Conservation (phyloP, 2,113 vertebrate genomes). For the Daubentonia madagascariensis region DNA sequence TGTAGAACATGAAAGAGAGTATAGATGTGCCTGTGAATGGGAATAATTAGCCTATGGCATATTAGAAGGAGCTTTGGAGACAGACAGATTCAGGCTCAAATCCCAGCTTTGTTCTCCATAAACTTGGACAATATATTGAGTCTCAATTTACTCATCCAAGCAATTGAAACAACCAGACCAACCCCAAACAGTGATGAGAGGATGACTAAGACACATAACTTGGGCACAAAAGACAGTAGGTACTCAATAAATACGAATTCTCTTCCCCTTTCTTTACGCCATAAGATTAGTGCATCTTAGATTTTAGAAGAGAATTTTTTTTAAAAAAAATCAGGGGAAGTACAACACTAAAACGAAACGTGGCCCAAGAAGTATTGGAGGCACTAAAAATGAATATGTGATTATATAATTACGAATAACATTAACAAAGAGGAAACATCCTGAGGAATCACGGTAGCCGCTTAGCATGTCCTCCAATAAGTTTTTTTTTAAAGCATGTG, state of each 20-base stretch:
- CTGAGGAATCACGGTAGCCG: neutral
- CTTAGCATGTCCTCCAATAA: neutral
- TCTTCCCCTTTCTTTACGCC: neutral
- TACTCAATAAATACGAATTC: neutral
- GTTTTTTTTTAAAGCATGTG: neutral
- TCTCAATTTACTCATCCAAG: neutral
- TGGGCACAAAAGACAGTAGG: neutral
- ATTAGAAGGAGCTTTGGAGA: neutral
- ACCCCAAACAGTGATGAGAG: neutral
- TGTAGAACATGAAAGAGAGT: neutral
- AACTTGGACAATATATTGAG: neutral
- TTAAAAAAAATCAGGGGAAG: neutral
- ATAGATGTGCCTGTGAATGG: neutral
- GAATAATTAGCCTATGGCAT: neutral
- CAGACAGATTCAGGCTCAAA: neutral
- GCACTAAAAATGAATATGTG: neutral
- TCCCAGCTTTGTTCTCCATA: neutral
- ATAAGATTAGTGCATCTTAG: neutral
- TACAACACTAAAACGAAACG: neutral
- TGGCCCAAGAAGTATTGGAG: neutral
- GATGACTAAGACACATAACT: neutral
- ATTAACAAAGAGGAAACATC: neutral
- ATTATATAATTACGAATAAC: neutral
- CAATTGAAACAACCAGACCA: neutral
- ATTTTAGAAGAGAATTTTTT: neutral